Evolutionary conservation across 1,140 invertebrate genomes (phyloP).

Genomic region (Heliconius eleuchia): DNA sequence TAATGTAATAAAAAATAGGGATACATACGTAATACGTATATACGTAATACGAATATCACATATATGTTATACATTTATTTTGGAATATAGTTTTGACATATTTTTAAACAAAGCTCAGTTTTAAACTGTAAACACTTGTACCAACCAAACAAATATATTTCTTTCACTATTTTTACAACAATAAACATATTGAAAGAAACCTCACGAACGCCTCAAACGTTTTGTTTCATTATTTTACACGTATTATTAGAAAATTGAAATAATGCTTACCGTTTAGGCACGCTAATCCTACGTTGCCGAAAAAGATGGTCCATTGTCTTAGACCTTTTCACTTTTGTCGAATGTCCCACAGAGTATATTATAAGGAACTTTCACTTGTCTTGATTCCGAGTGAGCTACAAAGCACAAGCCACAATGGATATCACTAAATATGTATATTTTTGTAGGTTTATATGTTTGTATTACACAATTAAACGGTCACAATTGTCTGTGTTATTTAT

Average conservation of each 20-base stretch:
- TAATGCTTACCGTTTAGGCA: slow-evolving; percentile 70
- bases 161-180: neutral
- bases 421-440: slow-evolving; percentile 31
- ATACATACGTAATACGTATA: too few relatives aligned
- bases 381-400: slow-evolving; percentile 47
- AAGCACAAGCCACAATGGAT: slow-evolving; percentile 21
- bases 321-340: slow-evolving; percentile 53
- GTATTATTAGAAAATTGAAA: slow-evolving; percentile 18
- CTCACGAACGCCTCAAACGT: neutral
- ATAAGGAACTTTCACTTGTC: slow-evolving; percentile 65
- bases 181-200: neutral
- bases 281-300: slow-evolving; percentile 70
- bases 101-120: neutral
- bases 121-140: neutral
- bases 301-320: slow-evolving; percentile 76
- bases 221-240: neutral
- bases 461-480: slow-evolving; percentile 29
- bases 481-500: slow-evolving; percentile 22
- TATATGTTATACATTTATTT: neutral
- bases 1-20: too few relatives aligned
- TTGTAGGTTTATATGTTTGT: slow-evolving; percentile 25
- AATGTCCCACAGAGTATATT: slow-evolving; percentile 66
- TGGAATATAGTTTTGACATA: neutral
- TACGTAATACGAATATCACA: neutral
- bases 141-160: neutral